Conservation (phyloP, 1,140 invertebrate species). For the Macrotrachela quadricornifera region DNA sequence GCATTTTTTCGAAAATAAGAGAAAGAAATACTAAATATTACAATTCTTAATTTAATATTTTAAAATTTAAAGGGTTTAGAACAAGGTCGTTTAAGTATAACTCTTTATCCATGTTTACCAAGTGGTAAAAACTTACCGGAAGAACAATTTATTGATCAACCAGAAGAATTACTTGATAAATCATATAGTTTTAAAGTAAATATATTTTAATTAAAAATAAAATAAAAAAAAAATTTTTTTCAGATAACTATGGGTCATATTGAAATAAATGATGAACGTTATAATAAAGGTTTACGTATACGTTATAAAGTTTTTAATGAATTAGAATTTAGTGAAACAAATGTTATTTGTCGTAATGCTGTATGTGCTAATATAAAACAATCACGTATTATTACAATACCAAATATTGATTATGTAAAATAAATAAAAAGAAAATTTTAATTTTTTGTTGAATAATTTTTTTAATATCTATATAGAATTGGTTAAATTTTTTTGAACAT, state of each 20-base stretch:
- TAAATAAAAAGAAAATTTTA: neutral
- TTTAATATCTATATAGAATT: slow-evolving; percentile 16
- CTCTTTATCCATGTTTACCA: slow-evolving; percentile 26
- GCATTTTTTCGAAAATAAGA: too few relatives aligned
- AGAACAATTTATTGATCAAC: slow-evolving; percentile 25
- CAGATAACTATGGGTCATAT: neutral
- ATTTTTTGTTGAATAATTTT: slow-evolving; percentile 13
- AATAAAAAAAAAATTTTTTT: neutral
- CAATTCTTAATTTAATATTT: neutral
- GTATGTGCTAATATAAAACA: too few relatives aligned
- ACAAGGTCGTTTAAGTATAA: slow-evolving; percentile 21
- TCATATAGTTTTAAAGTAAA: slow-evolving; percentile 27
- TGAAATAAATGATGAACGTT: slow-evolving; percentile 12
- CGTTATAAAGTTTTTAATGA: slow-evolving; percentile 19
- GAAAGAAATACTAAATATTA: too few relatives aligned
- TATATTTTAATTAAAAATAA: too few relatives aligned
- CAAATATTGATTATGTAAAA: slow-evolving; percentile 13
- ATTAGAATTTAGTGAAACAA: slow-evolving; percentile 16
- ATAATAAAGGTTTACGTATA: slow-evolving; percentile 21
- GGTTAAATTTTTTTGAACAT: slow-evolving; percentile 25
- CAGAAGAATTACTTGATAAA: slow-evolving; percentile 21
- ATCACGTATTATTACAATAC: slow-evolving; percentile 17
- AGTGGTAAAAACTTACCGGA: slow-evolving; percentile 26
- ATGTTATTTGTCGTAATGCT: too few relatives aligned
- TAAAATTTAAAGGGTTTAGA: slow-evolving; percentile 19